A percentile compares a stretch with the other conserved stretches of the same genome.
Evolutionary conservation across 1,140 invertebrate genomes (phyloP).

Genomic region (Aradophagus sp.): DNA sequence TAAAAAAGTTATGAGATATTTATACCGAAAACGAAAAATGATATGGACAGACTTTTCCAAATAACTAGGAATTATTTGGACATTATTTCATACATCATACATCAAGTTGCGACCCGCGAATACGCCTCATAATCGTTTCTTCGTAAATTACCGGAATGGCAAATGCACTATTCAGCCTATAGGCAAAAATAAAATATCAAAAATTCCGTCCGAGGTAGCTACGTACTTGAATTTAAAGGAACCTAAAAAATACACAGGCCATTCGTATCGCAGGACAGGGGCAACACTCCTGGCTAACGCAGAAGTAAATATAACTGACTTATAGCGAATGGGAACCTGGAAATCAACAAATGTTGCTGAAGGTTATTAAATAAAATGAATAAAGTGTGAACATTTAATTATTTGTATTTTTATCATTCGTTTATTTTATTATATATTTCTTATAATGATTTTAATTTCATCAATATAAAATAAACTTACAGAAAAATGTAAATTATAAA

Average conservation of each 20-base stretch:
- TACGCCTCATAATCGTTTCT: conserved; percentile 7
- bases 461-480: too few relatives aligned
- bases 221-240: conserved; percentile 5
- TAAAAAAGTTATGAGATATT: conserved; percentile 10
- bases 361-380: conserved; percentile 9
- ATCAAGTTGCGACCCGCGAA: conserved; percentile 11
- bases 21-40: conserved; percentile 11
- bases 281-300: conserved; percentile 9
- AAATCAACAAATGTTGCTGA: conserved; percentile 8
- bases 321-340: conserved; percentile 8
- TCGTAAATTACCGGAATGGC: conserved; percentile 3
- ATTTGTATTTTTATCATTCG: too few relatives aligned
- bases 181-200: conserved; percentile 10
- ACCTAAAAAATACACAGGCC: conserved; percentile 9
- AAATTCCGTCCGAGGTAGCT: conserved; percentile 11
- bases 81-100: conserved; percentile 6
- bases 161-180: conserved; percentile 3
- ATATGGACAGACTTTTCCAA: conserved; percentile 1
- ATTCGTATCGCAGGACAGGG: conserved; percentile 13
- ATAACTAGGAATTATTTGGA: conserved; percentile 14
- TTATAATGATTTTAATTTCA: too few relatives aligned
- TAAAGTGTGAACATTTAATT: not conserved
- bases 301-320: conserved; percentile 6
- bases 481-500: not conserved
- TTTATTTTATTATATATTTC: too few relatives aligned